phyloP scores from a whole-genome alignment of 2,797 vertebrate species.

The Carapus acus region DNA sequence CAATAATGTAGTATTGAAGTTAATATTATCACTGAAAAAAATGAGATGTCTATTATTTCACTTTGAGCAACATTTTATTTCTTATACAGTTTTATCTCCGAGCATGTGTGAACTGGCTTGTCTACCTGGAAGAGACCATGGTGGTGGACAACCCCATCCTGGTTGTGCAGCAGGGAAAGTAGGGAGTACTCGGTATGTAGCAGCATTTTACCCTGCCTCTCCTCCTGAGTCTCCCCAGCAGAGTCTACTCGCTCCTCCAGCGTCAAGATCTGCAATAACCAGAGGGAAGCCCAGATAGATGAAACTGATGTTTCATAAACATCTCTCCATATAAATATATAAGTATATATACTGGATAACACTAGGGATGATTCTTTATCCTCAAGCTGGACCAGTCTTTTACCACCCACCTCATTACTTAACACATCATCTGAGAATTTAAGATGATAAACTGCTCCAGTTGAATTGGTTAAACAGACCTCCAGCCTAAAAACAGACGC shows the following conservation, averaged over 20 bases:
- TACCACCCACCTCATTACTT: conserved; percentile 4
- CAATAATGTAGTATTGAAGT: no score
- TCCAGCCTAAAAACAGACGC: conserved; percentile 12
- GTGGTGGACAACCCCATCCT: conserved; percentile 98
- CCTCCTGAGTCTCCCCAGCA: conserved; percentile 91
- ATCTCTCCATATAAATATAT: no score
- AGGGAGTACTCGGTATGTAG: conserved; percentile 97
- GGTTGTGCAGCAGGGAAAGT: conserved; percentile 94
- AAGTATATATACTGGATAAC: conserved; percentile 4
- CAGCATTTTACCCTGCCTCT: conserved; percentile 98
- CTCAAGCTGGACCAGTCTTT: conserved; percentile 10
- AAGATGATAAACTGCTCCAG: not conserved
- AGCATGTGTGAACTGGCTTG: not conserved
- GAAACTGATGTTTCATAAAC: conserved; percentile 45
- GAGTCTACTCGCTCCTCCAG: conserved; percentile 90
- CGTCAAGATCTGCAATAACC: conserved; percentile 83
- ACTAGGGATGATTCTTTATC: conserved; percentile 9
- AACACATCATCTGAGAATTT: conserved; percentile 6
- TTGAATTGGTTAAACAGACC: not conserved
- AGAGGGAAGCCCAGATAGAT: conserved; percentile 10
- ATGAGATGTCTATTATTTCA: no score
- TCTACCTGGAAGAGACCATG: conserved; percentile 97
- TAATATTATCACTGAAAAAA: no score
- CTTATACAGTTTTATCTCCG: no score
- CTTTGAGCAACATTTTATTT: no score